Percentiles rank a stretch among this genome's conserved stretches.
These are phyloP conservation scores for Ochotona princeps DNA, from an alignment of 2,113 vertebrate species.

Conservation along the genomic window DNA sequence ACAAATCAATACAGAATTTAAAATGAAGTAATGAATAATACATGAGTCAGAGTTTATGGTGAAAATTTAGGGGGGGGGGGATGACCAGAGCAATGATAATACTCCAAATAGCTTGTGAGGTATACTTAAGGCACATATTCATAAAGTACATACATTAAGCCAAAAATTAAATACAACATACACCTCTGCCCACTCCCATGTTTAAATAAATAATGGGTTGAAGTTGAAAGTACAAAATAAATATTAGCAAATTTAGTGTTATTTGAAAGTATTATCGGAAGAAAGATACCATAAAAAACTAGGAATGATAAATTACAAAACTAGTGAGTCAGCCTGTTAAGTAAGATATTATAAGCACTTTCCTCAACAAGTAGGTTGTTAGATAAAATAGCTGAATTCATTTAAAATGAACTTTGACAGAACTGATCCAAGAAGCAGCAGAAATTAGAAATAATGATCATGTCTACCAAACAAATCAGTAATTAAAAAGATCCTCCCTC, in stretches of 20 bases:
- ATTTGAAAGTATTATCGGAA: not conserved
- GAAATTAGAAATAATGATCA: not conserved
- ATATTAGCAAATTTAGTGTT: not conserved
- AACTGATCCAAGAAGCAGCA: constrained; percentile 29
- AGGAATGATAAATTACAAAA: not conserved
- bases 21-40: not conserved
- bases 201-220: not conserved
- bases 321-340: not conserved
- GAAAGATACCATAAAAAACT: not conserved
- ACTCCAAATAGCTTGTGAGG: not conserved
- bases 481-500: not conserved
- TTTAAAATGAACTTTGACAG: not conserved
- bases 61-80: not conserved
- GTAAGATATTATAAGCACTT: not conserved
- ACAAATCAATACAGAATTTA: constrained; percentile 17
- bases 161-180: not conserved
- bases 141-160: not conserved
- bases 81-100: not conserved
- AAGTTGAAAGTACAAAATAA: not conserved
- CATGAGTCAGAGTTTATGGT: not conserved
- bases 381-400: not conserved
- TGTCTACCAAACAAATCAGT: not conserved
- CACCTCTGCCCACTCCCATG: not conserved
- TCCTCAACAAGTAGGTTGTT: not conserved
- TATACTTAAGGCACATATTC: not conserved